Base-by-base conservation (phyloP, 2,888 invertebrate species). In the Nyleta sp. region DNA sequence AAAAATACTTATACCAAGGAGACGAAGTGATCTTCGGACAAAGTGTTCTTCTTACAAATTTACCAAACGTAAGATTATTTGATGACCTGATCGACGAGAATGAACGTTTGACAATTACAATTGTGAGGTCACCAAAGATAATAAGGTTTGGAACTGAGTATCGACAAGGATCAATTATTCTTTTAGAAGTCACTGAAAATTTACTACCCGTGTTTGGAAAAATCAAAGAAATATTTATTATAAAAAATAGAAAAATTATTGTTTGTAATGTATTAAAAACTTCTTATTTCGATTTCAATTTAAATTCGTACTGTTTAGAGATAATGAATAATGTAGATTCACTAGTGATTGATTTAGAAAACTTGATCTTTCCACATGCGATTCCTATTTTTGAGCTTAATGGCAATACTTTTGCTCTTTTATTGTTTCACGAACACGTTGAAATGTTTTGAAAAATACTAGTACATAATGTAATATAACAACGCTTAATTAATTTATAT, bases 41-140 rank as follows among this genome's bases (percentile, higher is more conserved):
- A 46, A 15, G 20, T 31, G 44, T 67, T 17, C 67, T 55, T 44
- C 13, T 55, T 3, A 6, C 3, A 33, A 67, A 67, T 55, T 55
- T 67, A 55, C 46, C 46, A 17, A 53, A 67, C 31, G 22, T 53
- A 7, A 5, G 42, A 55, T 76, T 76, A 18, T 76, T 76, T 33
- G n/a, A 67, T 24, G 40, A 42, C 18, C 33, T 67, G n/a, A 2
- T 68, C 20, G 40, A 67, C 42, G 53, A 68, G 42, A 28, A 18
- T 13, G 53, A 68, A 20, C 18, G 38, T 6, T 15, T 17, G 15
- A 52, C 60, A 17, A 20, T 42, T 15, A n/a, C 8, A 48, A 11
- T 73, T 20, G 31, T 57, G 13, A 44, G 73, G 31, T 31, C 65
- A 15, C 6, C 33, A 2, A 73, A 65, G 42, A 50, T 73, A 0